Base-by-base conservation (phyloP, 2,113 vertebrate genomes). In the Limnothrissa miodon region DNA sequence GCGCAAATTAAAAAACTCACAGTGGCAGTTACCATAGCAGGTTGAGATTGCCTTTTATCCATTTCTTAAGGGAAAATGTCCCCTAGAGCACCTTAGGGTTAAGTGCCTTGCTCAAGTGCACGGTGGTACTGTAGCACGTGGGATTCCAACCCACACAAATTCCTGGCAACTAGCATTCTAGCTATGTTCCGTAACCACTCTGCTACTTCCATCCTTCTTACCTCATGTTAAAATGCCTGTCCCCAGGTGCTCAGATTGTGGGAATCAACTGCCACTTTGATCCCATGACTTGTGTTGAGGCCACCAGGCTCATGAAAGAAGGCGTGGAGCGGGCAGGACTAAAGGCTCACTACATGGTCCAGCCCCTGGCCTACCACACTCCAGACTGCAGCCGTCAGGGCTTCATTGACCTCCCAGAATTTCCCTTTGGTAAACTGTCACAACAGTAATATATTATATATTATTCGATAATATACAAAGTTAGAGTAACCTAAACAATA, bases 241-340 rank as follows among this genome's bases (percentile, higher is more conserved):
- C 17, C n/a, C 70, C 88, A 96, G 95, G 95, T 83, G 95, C 95
- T 45, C 92, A 95, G 82, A 90, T 96, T 66, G 80, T 96, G 56
- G 96, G 95, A 10, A 91, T 96, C 62, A 96, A 96, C 88, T 96
- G 95, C 88, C 96, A 96, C 87, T 96, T 96, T 84, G 95, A 96
- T 85, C 91, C 95, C 82, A 89, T 91, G 11, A 96, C 45, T 45
- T 93, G 36, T 46, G 81, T 96, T 1, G 89, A 93, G 88, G 94
- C 95, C 0, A 85, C 96, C 88, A 94, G 89, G 87, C 91, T 96
- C 87, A 96, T 96, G 96, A 96, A 96, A 84, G 93, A 95, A 66
- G 95, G 94, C 4, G 85, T 96, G 89, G 90, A 93, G 81, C 90
- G 92, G 8, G 94, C 94, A 0, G 89, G 92, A 11, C 59, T 96